Base-by-base conservation (phyloP, 2,113 vertebrate genomes). In the Sylvia atricapilla region DNA sequence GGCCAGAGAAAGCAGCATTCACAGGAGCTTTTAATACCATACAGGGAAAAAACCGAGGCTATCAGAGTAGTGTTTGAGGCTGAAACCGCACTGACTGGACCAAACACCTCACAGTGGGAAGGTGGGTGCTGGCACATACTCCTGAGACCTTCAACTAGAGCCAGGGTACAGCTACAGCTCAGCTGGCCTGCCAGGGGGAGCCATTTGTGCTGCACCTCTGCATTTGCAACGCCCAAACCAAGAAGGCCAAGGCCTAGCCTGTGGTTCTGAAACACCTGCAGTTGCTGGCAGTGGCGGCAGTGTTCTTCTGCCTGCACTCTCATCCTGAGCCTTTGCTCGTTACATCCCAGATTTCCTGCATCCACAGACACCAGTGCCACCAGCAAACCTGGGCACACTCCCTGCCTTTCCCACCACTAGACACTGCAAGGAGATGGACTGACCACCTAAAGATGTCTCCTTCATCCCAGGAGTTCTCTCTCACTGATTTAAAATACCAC, bases 101-200 rank as follows among this genome's bases (percentile, higher is more conserved):
- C 68, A 69, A 41, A 30, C 4, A 47, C 2, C 59, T 76, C 55
- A 25, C 17, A 31, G n/a, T 5, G 25, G 47, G 52, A 85, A 77
- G 31, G 25, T 59, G 17, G 33, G 63, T 2, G 13, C 39, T 9
- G 46, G 47, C 16, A 23, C 0, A 0, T 0, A 2, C 19, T 78
- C 25, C 60, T 13, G n/a, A 68, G 78, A 78, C 47, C 35, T 62
- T 72, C 35, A 23, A 8, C 70, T 10, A 11, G 30, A 93, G 47
- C 21, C 69, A 62, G 41, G 43, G 31, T 30, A 7, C 41, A 84
- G 80, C 79, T 24, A 17, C 70, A 81, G 47, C 64, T 87, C 77
- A 67, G 50, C 69, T 24, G 11, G 35, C 20, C 64, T 35, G 66
- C 64, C 18, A 46, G 44, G 35, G 3, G 1, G 3, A 60, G 41